Base-by-base conservation (phyloP, 2,888 invertebrate species). In the Andrena haemorrhoa region DNA sequence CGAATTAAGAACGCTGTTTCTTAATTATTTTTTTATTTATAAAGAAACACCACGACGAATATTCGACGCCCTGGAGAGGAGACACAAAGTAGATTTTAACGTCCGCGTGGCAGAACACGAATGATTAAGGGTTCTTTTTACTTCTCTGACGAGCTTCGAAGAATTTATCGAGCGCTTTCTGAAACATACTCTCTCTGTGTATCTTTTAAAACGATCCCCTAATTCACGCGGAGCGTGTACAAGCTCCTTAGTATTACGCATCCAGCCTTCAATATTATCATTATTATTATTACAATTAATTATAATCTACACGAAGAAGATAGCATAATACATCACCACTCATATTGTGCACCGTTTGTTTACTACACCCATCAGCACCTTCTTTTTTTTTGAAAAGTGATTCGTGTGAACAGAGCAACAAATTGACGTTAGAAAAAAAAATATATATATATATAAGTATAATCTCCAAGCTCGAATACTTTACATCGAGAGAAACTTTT, bases 201-300 rank as follows among this genome's bases (percentile, higher is more conserved):
- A 78, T 86, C 76, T 82, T 83, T 82, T 88, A 58, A 64, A 86
- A 80, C 56, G 71, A 88, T 66, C 79, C 81, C 75, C 64, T 83
- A 77, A 87, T 89, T 89, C 85, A 56, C 56, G 79, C 72, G 88
- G 86, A 89, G 86, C 72, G 82, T 82, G 82, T 86, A 89, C 84
- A 86, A 88, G 84, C 90, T 89, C 82, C 86, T 90, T 92, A 92
- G 90, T 92, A 92, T 92, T 91, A 91, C 87, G 86, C 88, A 91
- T 89, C 53, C 87, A 87, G 84, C 87, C 86, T 89, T 88, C 85
- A 85, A 88, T 83, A 90, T 89, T 89, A 91, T 91, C 87, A 86
- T 89, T 89, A 89, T 79, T 84, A 85, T 77, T 84, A 86, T 87
- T 86, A 89, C 77, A 79, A 87, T 87, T 84, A 88, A 86, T 87